Percentiles rank a stretch among this genome's conserved stretches.
These are phyloP conservation scores for Mustelus asterias DNA, from an alignment of 2,113 vertebrate genomes.

Conservation along the genomic window DNA sequence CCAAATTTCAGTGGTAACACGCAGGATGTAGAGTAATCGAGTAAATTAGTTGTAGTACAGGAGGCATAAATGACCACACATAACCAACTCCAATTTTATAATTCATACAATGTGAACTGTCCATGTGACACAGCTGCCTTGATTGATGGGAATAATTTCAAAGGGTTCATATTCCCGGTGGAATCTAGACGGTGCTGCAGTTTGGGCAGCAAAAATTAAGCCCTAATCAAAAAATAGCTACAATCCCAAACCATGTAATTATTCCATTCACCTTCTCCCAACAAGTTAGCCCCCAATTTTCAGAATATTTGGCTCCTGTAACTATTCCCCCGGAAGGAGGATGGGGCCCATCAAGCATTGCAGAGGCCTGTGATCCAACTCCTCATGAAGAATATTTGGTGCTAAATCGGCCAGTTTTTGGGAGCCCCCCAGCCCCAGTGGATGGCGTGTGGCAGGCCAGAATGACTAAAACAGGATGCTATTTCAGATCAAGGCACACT, in stretches of 20 bases:
- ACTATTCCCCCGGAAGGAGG: neutral
- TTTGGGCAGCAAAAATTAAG: neutral
- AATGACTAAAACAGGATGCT: neutral
- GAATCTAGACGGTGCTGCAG: neutral
- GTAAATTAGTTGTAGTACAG: neutral
- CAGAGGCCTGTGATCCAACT: neutral
- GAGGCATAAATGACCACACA: neutral
- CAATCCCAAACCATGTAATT: neutral
- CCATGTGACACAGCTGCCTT: neutral
- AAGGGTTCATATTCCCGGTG: neutral
- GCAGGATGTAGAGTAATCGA: neutral
- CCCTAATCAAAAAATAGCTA: neutral
- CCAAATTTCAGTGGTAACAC: neutral
- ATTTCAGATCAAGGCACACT: neutral
- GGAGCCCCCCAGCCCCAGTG: neutral
- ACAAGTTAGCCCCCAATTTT: too few relatives aligned
- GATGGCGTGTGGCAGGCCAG: neutral
- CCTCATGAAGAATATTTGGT: neutral
- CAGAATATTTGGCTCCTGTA: neutral
- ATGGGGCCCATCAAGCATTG: neutral
- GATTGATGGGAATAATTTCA: neutral
- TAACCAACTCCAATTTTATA: neutral
- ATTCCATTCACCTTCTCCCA: neutral
- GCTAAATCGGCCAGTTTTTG: neutral
- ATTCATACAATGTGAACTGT: neutral